Evolutionary conservation across 2,888 invertebrate genomes (phyloP).

Genomic region (Clunio marinus): DNA sequence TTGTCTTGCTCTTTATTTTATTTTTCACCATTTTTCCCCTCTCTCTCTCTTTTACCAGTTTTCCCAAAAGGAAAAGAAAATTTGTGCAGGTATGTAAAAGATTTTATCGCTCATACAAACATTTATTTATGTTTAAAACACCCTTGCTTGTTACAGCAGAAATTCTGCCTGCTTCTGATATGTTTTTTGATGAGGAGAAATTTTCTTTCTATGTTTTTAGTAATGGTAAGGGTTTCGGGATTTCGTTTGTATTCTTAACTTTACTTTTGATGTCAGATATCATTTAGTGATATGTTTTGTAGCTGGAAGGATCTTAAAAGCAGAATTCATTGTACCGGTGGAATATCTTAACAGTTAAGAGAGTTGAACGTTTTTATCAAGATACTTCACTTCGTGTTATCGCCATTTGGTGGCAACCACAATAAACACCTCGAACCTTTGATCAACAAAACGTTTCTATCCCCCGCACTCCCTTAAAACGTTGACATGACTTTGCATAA

Average conservation of each 20-base stretch:
- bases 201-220: too few relatives aligned
- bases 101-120: background rate
- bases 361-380: too few relatives aligned
- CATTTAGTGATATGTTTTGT: background rate
- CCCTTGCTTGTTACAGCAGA: background rate
- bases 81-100: background rate
- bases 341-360: too few relatives aligned
- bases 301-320: too few relatives aligned
- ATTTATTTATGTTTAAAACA: background rate
- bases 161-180: background rate
- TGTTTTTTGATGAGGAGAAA: too few relatives aligned
- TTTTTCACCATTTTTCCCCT: too few relatives aligned
- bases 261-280: background rate
- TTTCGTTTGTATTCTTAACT: background rate
- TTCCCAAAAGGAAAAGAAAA: background rate
- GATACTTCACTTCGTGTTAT: too few relatives aligned
- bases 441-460: background rate
- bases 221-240: background rate
- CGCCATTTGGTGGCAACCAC: too few relatives aligned
- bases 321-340: too few relatives aligned
- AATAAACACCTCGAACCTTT: background rate
- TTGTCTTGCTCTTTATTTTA: too few relatives aligned
- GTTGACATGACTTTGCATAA: conserved; percentile 29
- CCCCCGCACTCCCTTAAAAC: background rate
- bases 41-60: background rate